These are phyloP conservation scores for Stramonita haemastoma DNA, from an alignment of 2,888 invertebrate species.

Conservation along the genomic window DNA sequence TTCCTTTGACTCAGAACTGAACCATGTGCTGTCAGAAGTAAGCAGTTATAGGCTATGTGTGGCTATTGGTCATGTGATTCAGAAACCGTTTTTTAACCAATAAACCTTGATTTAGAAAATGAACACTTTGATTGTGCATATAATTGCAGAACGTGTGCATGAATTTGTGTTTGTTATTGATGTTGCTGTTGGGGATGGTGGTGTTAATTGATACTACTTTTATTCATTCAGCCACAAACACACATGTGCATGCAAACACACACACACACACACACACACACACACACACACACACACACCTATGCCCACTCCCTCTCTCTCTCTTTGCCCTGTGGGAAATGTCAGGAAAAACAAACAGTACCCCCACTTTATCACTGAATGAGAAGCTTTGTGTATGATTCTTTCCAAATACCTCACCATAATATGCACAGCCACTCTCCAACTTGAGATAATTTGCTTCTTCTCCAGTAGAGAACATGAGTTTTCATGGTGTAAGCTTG, in stretches of 20 bases:
- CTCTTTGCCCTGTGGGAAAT: too few relatives aligned
- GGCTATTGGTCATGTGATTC: background rate
- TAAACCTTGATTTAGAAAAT: conserved; percentile 12
- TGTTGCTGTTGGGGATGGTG: background rate
- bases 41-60: background rate
- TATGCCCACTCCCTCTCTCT: background rate
- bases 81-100: background rate
- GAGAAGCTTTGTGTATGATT: too few relatives aligned
- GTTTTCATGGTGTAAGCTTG: too few relatives aligned
- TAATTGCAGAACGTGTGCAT: background rate
- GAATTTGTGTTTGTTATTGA: background rate
- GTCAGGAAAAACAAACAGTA: too few relatives aligned
- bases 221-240: background rate
- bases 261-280: background rate
- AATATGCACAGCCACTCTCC: too few relatives aligned
- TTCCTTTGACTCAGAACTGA: background rate
- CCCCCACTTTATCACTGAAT: too few relatives aligned
- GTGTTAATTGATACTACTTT: too few relatives aligned
- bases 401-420: too few relatives aligned
- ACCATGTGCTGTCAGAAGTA: background rate
- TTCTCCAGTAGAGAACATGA: too few relatives aligned
- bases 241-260: background rate
- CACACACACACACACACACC: background rate
- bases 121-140: background rate
- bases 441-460: too few relatives aligned